Conservation (phyloP, 1,140 invertebrate species). For the Phortica variegata region DNA sequence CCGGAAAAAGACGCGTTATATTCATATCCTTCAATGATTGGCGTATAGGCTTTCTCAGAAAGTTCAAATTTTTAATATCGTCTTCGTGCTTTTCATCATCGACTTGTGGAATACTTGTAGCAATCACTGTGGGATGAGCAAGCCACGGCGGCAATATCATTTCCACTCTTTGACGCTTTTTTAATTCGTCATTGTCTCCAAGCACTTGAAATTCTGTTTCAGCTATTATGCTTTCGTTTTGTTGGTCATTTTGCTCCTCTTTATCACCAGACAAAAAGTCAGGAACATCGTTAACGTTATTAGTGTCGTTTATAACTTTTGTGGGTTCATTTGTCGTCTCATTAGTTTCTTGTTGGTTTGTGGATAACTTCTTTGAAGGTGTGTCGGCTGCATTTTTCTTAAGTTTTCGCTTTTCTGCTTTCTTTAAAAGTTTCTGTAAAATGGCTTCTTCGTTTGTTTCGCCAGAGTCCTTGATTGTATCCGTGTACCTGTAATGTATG, state of each 20-base stretch:
- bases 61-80: slow-evolving; percentile 54
- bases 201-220: slow-evolving; percentile 62
- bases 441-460: slow-evolving; percentile 59
- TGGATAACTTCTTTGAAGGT: slow-evolving; percentile 8
- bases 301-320: no score
- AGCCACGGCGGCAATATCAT: slow-evolving; percentile 85
- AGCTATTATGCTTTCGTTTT: no score
- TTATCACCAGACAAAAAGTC: no score
- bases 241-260: no score
- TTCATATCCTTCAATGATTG: slow-evolving; percentile 70
- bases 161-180: slow-evolving; percentile 62
- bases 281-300: no score
- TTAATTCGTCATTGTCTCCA: slow-evolving; percentile 59
- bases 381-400: slow-evolving; percentile 3
- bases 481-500: slow-evolving; percentile 23
- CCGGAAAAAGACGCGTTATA: slow-evolving; percentile 80
- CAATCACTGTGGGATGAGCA: slow-evolving; percentile 74
- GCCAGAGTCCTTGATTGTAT: slow-evolving; percentile 4
- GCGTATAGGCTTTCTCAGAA: slow-evolving; percentile 59
- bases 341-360: not conserved
- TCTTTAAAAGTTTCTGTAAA: slow-evolving; percentile 62
- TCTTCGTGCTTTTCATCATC: slow-evolving; percentile 66
- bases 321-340: no score
- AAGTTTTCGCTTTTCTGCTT: slow-evolving; percentile 42
- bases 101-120: slow-evolving; percentile 61